Evolutionary conservation across 2,113 vertebrate genomes (phyloP), one percentile per base, ranked within the genome.

Genomic region (Prunella fulvescens): DNA sequence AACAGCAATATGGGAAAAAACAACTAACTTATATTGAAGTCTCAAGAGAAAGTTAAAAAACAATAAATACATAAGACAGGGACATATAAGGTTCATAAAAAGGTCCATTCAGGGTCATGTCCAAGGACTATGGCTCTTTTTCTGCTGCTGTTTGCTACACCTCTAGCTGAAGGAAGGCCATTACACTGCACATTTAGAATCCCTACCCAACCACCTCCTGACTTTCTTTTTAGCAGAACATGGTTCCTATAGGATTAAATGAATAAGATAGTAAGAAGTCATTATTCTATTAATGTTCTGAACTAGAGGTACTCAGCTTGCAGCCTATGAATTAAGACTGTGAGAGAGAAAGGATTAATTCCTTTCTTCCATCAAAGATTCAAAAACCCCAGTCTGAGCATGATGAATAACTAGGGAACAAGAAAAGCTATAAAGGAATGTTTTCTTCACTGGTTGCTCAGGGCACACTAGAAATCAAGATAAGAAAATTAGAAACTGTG

Each of bases 1-100:
- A 96, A 93, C 44, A 95, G 40, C 80, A 65, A 44, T 93, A 72
- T 64, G 86, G 83, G 81, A 6, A 97, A 97, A 95, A 97, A 83
- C 60, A 96, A 91, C 92, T 83, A 92, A 95, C 94, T 92, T 81
- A 79, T 35, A 87, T 86, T 2, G 33, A 92, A 84, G 15, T 64
- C 79, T 90, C 61, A 45, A 56, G 92, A 94, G 73, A 69, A 94
- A 84, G 77, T 70, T 9, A 51, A 95, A 95, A 87, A 97, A 70
- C 61, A 95, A 96, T 86, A 95, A 95, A 88, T 86, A 45, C 17
- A 69, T 70, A 31, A 40, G 74, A 73, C 9, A 10, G 23, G 67
- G 81, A 96, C 72, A 88, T 92, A 72, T 18, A 83, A 96, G 76
- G 62, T 91, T 66, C 51, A 80, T 80, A 54, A 69, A 93, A 89